These are phyloP conservation scores for Sternotherus odoratus DNA, from an alignment of 2,797 vertebrate genomes.

Conservation along the genomic window DNA sequence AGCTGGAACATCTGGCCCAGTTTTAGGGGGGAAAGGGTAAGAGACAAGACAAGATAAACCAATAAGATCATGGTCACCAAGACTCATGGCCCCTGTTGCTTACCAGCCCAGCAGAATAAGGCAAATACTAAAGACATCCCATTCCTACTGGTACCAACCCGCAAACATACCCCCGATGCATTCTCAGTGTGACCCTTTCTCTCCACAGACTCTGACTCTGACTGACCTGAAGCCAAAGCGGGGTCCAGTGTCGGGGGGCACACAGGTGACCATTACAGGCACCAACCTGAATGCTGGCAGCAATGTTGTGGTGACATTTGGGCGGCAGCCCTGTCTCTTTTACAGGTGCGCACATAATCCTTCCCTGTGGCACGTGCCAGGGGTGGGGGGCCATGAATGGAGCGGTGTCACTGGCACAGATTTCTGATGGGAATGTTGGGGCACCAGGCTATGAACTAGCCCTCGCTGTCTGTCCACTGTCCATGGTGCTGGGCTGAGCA, in stretches of 20 bases:
- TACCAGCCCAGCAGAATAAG: background rate
- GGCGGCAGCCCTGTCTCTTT: conserved; percentile 93
- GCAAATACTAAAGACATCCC: background rate
- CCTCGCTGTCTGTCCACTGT: background rate
- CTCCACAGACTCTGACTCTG: conserved; percentile 88
- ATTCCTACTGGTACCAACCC: background rate
- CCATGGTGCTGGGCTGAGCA: background rate
- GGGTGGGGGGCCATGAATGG: background rate
- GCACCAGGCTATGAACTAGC: background rate
- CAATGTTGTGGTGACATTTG: conserved; percentile 94
- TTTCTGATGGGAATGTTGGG: background rate
- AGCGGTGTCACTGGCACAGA: fast-evolving
- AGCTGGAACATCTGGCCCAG: background rate
- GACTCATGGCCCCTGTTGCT: background rate
- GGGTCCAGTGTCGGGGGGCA: conserved; percentile 95
- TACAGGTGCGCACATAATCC: conserved; percentile 84
- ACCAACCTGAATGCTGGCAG: conserved; percentile 96
- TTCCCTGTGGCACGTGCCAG: fast-evolving
- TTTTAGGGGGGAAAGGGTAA: background rate
- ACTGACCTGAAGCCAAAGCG: conserved; percentile 88
- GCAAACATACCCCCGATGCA: background rate
- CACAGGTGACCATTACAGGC: conserved; percentile 95
- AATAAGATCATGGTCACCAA: background rate
- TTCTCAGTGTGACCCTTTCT: conserved; percentile 26
- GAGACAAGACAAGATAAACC: background rate